Conservation (phyloP, 2,888 invertebrate genomes). For the Steinernema scapterisci region DNA sequence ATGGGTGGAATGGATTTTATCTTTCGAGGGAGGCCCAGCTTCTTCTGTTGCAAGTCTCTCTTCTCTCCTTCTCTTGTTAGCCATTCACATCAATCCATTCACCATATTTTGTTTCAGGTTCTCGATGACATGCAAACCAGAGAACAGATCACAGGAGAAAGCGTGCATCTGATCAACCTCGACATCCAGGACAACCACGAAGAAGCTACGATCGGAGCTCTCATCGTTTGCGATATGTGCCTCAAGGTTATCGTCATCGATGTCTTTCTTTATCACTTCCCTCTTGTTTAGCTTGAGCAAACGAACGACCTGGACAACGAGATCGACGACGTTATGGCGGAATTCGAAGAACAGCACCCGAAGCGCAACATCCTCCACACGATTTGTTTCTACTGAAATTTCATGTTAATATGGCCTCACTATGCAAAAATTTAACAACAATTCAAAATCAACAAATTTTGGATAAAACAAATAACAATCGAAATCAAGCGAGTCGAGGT, state of each 20-base stretch:
- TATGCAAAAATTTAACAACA: constrained; percentile 33
- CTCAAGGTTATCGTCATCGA: constrained; percentile 75
- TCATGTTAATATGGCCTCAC: background rate
- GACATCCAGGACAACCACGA: constrained; percentile 99
- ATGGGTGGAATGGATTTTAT: too few species aligned
- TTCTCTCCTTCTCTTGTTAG: too few species aligned
- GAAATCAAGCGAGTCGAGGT: constrained; percentile 28
- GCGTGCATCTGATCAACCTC: constrained; percentile 94
- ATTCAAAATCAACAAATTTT: background rate
- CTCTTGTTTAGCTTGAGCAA: constrained; percentile 77
- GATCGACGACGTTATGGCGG: constrained; percentile 91
- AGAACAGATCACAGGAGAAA: constrained; percentile 78
- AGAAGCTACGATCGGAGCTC: constrained; percentile 97
- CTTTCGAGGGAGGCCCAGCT: too few species aligned
- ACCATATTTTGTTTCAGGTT: constrained; percentile 49
- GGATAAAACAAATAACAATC: background rate
- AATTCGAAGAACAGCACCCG: constrained; percentile 82
- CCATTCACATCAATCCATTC: too few species aligned
- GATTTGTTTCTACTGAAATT: constrained; percentile 85
- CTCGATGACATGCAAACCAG: constrained; percentile 74
- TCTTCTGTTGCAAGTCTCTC: constrained; percentile 25
- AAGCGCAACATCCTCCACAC: constrained; percentile 85
- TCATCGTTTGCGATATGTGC: constrained; percentile 93
- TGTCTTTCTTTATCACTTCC: constrained; percentile 37
- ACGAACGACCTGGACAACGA: constrained; percentile 94